Evolutionary conservation across 2,113 vertebrate genomes (phyloP), one percentile per base, ranked within the genome.

Genomic region (Nestor notabilis): DNA sequence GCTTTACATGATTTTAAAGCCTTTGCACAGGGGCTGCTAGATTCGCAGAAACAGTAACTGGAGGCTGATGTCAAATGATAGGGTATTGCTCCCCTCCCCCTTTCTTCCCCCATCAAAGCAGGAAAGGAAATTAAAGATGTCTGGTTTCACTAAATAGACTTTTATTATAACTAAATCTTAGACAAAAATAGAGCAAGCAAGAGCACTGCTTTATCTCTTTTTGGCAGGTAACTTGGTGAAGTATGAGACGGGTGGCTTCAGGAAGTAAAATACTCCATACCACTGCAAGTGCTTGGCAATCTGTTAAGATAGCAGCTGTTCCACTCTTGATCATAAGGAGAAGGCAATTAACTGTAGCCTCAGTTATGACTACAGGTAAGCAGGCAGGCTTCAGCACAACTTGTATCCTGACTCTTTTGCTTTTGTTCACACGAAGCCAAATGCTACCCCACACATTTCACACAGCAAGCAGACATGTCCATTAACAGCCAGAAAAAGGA

Each of bases 271-370:
- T 80, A 53, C 19, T 83, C 37, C 8, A 28, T 66, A 25, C n/a
- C 0, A 4, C 71, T 86, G 55, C 63, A 81, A 3, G 7, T 85
- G 66, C n/a, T 94, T 85, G 81, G 87, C 2, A 9, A 84, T 64
- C 90, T 94, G 50, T 93, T 90, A 69, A 83, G 75, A 80, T 2
- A 94, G 78, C 81, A 95, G 70, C 93, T 96, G 93, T 91, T 70
- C 44, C 15, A 28, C 37, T 92, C 69, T 79, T 82, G 89, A 11
- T 46, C 47, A 64, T 52, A 87, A 90, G 56, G 66, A 90, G 60
- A 69, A 84, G 41, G 49, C 47, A 65, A 81, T 95, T 92, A 53
- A 53, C 49, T 83, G 41, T 11, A 78, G 56, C 41, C 44, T 44
- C 68, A 76, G 65, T n/a, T 89, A 68, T 28, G 23, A 60, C 72